Evolutionary conservation across 2,888 invertebrate species (phyloP), one percentile per base, ranked within the genome.

Genomic region (Callinectes sapidus): DNA sequence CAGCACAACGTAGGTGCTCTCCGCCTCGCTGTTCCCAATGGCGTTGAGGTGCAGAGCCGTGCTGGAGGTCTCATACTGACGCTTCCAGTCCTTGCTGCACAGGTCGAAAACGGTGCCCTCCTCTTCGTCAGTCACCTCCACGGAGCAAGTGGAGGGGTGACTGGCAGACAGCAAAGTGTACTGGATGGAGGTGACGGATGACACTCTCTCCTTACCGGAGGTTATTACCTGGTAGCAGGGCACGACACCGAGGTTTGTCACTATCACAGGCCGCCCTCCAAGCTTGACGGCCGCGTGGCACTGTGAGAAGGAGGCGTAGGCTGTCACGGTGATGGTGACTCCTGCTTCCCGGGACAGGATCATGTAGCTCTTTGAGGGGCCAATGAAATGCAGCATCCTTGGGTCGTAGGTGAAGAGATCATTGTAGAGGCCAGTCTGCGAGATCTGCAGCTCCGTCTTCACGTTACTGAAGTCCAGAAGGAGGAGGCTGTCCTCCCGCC

Each of bases 371-470:
- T 92, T 39, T 18, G 92, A 71, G 5, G 92, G 92, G 28, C 90
- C 90, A 18, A 92, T 90, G 77, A 92, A 92, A 28, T 92, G 66
- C 16, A 92, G 23, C n/a, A 90, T 92, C 61, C 92, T 90, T 10
- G 90, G 14, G n/a, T 87, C 87, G 39, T 90, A 92, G n/a, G 55
- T 87, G 87, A 71, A 92, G 16, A 90, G 61, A 32, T 92, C 71
- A 28, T 14, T 92, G 54, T 87, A 87, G n/a, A 92, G 23, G 18
- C 87, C 92, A 42, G 90, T 87, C 35, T 28, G 32, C 0, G 92
- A 92, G 32, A 92, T 77, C 54, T 86, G 28, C 18, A 90, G 35
- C 87, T 92, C 71, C 23, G 35, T 35, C 32, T 71, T 87, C 23
- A 92, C 86, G 3, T 66, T 86, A 16, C 87, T 87, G 54, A 92